Percentiles rank a stretch among this genome's conserved stretches.
These are phyloP conservation scores for Brachyhypopomus gauderio DNA, from an alignment of 2,113 vertebrate species.

Conservation along the genomic window DNA sequence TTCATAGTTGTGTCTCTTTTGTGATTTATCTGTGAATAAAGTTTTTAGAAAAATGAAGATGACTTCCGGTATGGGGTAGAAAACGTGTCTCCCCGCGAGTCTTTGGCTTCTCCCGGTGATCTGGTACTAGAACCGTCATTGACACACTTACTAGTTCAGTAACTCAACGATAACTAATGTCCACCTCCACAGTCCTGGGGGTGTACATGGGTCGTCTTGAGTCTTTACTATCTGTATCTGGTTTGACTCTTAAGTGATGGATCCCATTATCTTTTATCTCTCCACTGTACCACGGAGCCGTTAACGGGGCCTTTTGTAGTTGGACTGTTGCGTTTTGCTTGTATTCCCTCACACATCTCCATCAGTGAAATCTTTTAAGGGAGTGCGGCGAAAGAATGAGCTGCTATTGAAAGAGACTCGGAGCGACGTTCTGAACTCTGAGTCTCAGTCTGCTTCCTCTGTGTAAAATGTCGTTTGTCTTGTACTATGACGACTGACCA, in stretches of 20 bases:
- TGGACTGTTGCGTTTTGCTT: conserved; percentile 19
- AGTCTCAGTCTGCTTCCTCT: conserved; percentile 61
- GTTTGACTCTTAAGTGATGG: not conserved
- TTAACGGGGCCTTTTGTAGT: not conserved
- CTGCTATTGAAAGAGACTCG: conserved; percentile 1
- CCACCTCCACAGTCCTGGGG: not conserved
- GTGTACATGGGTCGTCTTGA: not conserved
- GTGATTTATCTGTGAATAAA: conserved; percentile 52
- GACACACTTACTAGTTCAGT: not conserved
- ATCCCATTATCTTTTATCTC: not conserved
- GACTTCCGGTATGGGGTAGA: conserved; percentile 11
- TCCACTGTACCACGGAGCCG: not conserved
- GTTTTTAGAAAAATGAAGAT: conserved; percentile 47
- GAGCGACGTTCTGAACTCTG: not conserved
- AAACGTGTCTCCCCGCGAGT: not conserved
- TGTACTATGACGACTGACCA: conserved; percentile 71
- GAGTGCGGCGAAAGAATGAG: not conserved
- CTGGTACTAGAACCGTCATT: not conserved
- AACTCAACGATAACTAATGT: not conserved
- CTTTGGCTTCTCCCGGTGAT: not conserved
- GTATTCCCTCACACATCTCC: not conserved
- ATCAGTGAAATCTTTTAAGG: not conserved
- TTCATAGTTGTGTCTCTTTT: conserved; percentile 60
- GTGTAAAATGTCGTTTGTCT: conserved; percentile 79
- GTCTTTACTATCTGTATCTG: not conserved